A percentile compares a stretch with the other conserved stretches of the same genome.
phyloP scores from a whole-genome alignment of 2,888 invertebrate species.

The Thelaira solivaga region DNA sequence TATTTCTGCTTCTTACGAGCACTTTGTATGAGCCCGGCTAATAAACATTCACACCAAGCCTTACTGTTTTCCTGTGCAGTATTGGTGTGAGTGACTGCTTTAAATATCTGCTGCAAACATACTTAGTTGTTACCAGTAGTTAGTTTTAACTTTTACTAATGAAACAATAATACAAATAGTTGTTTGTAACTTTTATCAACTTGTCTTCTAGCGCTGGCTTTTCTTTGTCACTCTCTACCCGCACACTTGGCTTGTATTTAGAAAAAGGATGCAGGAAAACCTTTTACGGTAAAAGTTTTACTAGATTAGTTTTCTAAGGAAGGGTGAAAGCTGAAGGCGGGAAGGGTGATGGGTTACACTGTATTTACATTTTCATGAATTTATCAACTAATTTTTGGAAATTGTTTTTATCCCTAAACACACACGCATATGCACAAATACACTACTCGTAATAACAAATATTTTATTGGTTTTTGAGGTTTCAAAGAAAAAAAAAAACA shows the following conservation, averaged over 20 bases:
- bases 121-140: conserved; percentile 15
- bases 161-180: conserved; percentile 44
- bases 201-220: not conserved
- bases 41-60: too few relatives aligned
- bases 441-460: too few relatives aligned
- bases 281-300: conserved; percentile 15
- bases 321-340: too few relatives aligned
- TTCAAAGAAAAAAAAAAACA: not conserved
- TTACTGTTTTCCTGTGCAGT: too few relatives aligned
- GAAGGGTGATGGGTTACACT: not conserved
- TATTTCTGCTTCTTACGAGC: too few relatives aligned
- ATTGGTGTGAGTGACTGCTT: not conserved
- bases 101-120: conserved; percentile 4
- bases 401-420: conserved; percentile 27
- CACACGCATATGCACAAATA: too few relatives aligned
- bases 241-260: not conserved
- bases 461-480: conserved; percentile 54
- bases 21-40: too few relatives aligned
- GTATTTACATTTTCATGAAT: conserved; percentile 45
- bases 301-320: not conserved
- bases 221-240: not conserved
- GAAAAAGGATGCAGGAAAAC: not conserved
- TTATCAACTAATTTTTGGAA: conserved; percentile 38
- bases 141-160: conserved; percentile 27
- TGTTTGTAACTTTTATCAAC: conserved; percentile 6